Conservation (phyloP, 2,888 invertebrate genomes). For the Eurytoma californica region DNA sequence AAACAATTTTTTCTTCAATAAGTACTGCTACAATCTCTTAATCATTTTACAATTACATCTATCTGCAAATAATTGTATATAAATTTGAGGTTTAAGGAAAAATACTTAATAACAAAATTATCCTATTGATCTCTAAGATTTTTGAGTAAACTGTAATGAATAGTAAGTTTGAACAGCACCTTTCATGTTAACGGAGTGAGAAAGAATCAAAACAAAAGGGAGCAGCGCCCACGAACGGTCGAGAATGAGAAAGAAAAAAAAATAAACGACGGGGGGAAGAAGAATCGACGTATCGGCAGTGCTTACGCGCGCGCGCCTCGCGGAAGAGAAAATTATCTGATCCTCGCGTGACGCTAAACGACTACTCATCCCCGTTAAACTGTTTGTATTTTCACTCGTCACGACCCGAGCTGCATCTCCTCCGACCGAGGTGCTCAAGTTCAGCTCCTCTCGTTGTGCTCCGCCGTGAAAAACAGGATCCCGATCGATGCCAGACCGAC, state of each 20-base stretch:
- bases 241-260: not conserved
- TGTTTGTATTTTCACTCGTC: slow-evolving; percentile 74
- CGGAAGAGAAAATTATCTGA: slow-evolving; percentile 50
- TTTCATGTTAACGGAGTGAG: not conserved
- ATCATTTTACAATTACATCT: too few relatives aligned
- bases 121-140: too few relatives aligned
- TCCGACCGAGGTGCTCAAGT: slow-evolving; percentile 1
- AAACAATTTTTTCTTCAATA: too few relatives aligned
- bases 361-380: slow-evolving; percentile 73
- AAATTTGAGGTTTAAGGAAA: too few relatives aligned
- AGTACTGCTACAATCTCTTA: too few relatives aligned
- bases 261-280: not conserved
- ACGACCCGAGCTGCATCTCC: slow-evolving; percentile 52
- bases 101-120: too few relatives aligned
- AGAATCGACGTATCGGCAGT: not conserved
- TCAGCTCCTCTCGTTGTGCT: slow-evolving; percentile 3
- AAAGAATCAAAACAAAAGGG: not conserved
- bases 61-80: too few relatives aligned
- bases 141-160: too few relatives aligned
- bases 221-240: not conserved
- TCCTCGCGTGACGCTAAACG: slow-evolving; percentile 66
- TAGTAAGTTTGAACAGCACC: too few relatives aligned
- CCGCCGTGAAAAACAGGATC: slow-evolving; percentile 2
- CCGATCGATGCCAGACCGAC: slow-evolving; percentile 1
- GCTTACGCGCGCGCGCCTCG: slow-evolving; percentile 15